Conservation (phyloP, 2,888 invertebrate genomes). For the Drosophila hamatofila region DNA sequence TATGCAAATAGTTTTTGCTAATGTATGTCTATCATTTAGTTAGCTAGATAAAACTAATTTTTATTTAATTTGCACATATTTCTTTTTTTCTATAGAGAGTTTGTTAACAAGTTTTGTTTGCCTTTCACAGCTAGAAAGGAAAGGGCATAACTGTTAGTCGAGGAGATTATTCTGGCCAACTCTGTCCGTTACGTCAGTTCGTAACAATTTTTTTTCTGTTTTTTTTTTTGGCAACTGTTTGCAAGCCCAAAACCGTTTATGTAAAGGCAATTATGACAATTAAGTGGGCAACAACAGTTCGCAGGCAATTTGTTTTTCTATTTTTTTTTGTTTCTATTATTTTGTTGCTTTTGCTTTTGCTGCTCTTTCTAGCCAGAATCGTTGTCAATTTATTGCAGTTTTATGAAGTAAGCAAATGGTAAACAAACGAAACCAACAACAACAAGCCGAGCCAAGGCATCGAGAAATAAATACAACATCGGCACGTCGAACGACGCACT, state of each 20-base stretch:
- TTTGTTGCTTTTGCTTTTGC: constrained; percentile 2
- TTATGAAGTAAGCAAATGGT: constrained; percentile 43
- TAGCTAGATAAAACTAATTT: not conserved
- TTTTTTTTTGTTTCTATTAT: not conserved
- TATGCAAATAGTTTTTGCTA: not conserved
- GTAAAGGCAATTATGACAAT: constrained; percentile 53
- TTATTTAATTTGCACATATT: not conserved
- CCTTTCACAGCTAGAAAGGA: not conserved
- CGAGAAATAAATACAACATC: constrained; percentile 35
- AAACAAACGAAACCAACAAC: constrained; percentile 28
- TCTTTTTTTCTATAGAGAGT: not conserved
- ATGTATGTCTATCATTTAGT: no score
- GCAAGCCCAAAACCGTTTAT: constrained; percentile 31
- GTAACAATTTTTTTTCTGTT: constrained; percentile 19
- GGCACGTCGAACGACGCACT: constrained; percentile 41
- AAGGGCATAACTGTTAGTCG: not conserved
- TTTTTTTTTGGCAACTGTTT: constrained; percentile 19
- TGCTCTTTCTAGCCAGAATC: constrained; percentile 28
- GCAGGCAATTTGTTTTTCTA: constrained; percentile 8
- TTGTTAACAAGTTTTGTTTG: not conserved
- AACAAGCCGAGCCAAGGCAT: not conserved
- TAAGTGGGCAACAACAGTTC: constrained; percentile 32
- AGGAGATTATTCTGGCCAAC: not conserved
- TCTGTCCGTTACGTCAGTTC: constrained; percentile 23
- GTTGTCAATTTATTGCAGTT: constrained; percentile 56